These are phyloP conservation scores for Drosophila demipolita DNA, from an alignment of 2,888 invertebrate genomes.

Conservation along the genomic window DNA sequence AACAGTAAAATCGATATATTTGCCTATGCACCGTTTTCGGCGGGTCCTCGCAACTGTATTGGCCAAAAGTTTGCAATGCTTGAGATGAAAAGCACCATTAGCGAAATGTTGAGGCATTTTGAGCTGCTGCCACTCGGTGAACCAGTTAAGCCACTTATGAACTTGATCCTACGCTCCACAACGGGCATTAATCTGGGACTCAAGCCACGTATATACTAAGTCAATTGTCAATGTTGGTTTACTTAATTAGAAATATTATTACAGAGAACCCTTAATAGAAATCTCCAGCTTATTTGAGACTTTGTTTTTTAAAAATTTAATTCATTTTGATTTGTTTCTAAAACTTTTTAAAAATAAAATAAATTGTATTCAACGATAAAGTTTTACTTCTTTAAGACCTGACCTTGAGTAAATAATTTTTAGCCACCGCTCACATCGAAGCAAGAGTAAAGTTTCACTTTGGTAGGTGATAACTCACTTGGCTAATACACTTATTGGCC, in stretches of 20 bases:
- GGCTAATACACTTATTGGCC: constrained; percentile 34
- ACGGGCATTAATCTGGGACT: constrained; percentile 79
- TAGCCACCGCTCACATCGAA: not conserved
- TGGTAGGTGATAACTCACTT: constrained; percentile 44
- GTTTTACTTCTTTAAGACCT: not conserved
- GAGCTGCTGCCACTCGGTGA: constrained; percentile 78
- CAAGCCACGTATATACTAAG: constrained; percentile 64
- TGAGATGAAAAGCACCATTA: constrained; percentile 82
- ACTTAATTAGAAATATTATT: not conserved
- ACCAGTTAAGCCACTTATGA: constrained; percentile 70
- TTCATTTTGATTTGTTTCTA: not conserved
- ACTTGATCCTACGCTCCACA: constrained; percentile 71
- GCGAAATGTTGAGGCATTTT: constrained; percentile 78
- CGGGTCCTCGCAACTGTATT: constrained; percentile 84
- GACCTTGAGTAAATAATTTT: not conserved
- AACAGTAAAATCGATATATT: constrained; percentile 83
- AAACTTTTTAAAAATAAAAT: not conserved
- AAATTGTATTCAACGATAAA: not conserved
- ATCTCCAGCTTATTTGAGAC: not conserved
- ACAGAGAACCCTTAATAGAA: not conserved
- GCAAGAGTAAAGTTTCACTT: not conserved
- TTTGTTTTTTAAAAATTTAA: not conserved
- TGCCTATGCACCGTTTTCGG: constrained; percentile 82
- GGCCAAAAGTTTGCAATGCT: constrained; percentile 84
- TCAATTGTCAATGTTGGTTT: not conserved